Evolutionary conservation across 2,888 invertebrate genomes (phyloP), one percentile per base, ranked within the genome.

Genomic region (Coremacera marginata): DNA sequence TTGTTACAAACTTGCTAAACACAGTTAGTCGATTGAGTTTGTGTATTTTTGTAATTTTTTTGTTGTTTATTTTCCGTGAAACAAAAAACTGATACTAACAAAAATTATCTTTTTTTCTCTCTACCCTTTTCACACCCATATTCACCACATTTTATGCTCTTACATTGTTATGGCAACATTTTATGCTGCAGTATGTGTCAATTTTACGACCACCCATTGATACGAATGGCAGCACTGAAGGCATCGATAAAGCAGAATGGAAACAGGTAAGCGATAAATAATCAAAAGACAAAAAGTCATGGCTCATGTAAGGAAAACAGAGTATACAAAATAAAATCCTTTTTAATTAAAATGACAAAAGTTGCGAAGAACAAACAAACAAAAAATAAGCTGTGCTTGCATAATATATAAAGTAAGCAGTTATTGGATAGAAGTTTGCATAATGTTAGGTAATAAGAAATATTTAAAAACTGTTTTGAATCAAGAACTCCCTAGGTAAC

Each of bases 231-330:
- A 91, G 92, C 19, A 91, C 92, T 8, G 94, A 94, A 85, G 91
- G 92, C 73, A 92, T 94, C 83, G 94, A 95, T 88, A 94, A 95
- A 89, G 93, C 94, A 77, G 97, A 97, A 90, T 96, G 96, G 96
- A 95, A 95, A 89, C 96, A 96, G 93, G 95, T 95, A 89, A 90
- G 90, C 80, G n/a, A 19, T 55, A 8, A 7, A 8, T 55, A 9
- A 19, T 19, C 4, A 63, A 22, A 31, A 63, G 44, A n/a, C 19
- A n/a, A 8, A 62, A 67, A 67, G 37, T 16, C 14, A n/a, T 31
- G 16, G 16, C 16, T 19, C 4, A 5, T 25, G 9, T 49, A 68
- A 68, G 31, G 14, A 44, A n/a, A n/a, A 44, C n/a, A 51, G 2
- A n/a, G 8, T 7, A 68, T 0, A 22, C 3, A 68, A 3, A 11